Conservation (phyloP, 2,888 invertebrate genomes). For the Anticlea derivata region DNA sequence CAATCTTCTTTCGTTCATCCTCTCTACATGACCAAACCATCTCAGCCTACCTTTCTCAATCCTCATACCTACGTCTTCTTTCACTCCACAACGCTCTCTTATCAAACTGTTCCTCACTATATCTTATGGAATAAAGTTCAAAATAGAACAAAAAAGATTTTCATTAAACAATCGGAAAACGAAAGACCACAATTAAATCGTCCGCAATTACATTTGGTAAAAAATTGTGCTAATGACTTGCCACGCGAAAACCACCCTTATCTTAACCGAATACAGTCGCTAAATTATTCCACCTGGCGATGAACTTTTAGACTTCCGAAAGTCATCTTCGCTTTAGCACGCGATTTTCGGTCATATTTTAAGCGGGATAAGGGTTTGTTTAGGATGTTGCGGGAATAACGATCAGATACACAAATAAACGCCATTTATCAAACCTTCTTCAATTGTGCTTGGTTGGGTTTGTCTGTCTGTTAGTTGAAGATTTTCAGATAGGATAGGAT, state of each 20-base stretch:
- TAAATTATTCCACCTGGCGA: not conserved
- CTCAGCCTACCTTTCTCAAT: too few species aligned
- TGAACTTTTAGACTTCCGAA: slow-evolving; percentile 10
- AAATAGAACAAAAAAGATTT: slow-evolving; percentile 6
- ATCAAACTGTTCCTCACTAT: too few species aligned
- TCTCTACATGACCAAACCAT: too few species aligned
- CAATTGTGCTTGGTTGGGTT: not conserved
- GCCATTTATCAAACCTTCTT: slow-evolving; percentile 25
- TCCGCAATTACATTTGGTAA: not conserved
- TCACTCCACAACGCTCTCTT: too few species aligned
- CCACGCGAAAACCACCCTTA: slow-evolving; percentile 1
- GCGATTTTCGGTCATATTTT: slow-evolving; percentile 3
- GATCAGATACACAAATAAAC: slow-evolving; percentile 26
- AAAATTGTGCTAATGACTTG: slow-evolving; percentile 3
- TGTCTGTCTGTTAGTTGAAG: slow-evolving; percentile 14
- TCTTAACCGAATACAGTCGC: not conserved
- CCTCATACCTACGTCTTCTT: too few species aligned
- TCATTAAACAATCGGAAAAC: not conserved
- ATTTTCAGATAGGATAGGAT: not conserved
- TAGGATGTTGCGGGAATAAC: not conserved
- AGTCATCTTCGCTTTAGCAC: not conserved
- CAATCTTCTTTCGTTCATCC: too few species aligned
- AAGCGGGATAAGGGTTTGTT: not conserved
- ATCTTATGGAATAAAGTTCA: too few species aligned
- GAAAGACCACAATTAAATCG: slow-evolving; percentile 5